Base-by-base conservation (phyloP, 2,888 invertebrate species). In the Caenorhabditis plicata region DNA sequence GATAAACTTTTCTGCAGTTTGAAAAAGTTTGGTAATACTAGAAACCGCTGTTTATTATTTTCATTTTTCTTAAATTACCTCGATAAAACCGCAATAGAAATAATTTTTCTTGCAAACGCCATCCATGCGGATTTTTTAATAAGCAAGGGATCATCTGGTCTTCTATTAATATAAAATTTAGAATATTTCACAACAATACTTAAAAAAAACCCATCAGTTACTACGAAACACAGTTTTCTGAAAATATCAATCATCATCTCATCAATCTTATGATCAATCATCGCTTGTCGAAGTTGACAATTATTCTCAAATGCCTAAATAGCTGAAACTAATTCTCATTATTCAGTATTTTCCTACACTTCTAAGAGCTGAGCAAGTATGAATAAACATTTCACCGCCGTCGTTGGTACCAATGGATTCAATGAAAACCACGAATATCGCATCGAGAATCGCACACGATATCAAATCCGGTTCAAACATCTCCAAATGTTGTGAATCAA, bases 221-320 rank as follows among this genome's bases (percentile, higher is more conserved):
- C 2, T 43, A 11, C 11, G 32, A 9, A 4, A 19, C 43, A 23
- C 5, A 60, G 35, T 31, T 50, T 53, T 20, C 40, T 26, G 3
- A 50, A 7, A 23, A 55, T 36, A 0, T 38, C 40, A 0, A 44
- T 36, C 51, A 62, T 49, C n/a, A 49, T 36, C 15, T 78, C 74
- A 8, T 68, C 66, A 42, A 80, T 38, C 3, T 71, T 69, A 7
- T 43, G 42, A 25, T 73, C 78, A 3, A 75, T 56, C 71, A 80
- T 68, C 5, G 80, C 74, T 27, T 67, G 64, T 20, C 73, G 68
- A 8, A 81, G 61, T 5, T 70, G 68, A 17, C 56, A 58, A 53
- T 77, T 73, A 39, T 71, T 52, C n/a, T 72, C 71, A 57, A 75
- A 78, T 5, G 75, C 64, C 74, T 76, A 23, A 43, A 64, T 29